Evolutionary conservation across 1,140 invertebrate species (phyloP).

Genomic region (Diabrotica virgifera): DNA sequence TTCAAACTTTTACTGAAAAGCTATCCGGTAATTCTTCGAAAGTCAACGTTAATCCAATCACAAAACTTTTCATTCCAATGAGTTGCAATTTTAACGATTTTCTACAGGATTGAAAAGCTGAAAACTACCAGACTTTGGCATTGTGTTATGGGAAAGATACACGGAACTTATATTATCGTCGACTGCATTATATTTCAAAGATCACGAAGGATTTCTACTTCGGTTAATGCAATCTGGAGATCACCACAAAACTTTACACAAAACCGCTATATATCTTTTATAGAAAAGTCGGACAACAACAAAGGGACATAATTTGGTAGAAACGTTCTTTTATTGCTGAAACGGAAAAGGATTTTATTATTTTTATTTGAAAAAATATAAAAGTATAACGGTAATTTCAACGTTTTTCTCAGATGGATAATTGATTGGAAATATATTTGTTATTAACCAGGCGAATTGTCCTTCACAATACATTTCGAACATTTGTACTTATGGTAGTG

Average conservation of each 20-base stretch:
- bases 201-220: slow-evolving; percentile 9
- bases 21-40: slow-evolving; percentile 8
- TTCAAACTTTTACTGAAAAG: background rate
- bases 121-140: slow-evolving; percentile 11
- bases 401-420: no score
- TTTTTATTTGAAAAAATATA: no score
- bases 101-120: slow-evolving; percentile 10
- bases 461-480: no score
- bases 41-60: slow-evolving; percentile 10
- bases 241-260: background rate
- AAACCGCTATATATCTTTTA: background rate
- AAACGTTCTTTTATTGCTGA: no score
- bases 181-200: slow-evolving; percentile 10
- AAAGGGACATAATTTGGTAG: no score
- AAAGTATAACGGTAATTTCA: no score
- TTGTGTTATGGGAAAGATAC: slow-evolving; percentile 14
- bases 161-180: slow-evolving; percentile 10
- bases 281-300: no score
- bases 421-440: no score
- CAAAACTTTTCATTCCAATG: slow-evolving; percentile 7
- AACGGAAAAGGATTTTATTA: no score
- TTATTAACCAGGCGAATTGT: no score
- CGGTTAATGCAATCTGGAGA: slow-evolving; percentile 10
- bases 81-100: slow-evolving; percentile 9
- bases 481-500: no score